Conservation (phyloP, 1,140 invertebrate species). For the Nymphalis io region DNA sequence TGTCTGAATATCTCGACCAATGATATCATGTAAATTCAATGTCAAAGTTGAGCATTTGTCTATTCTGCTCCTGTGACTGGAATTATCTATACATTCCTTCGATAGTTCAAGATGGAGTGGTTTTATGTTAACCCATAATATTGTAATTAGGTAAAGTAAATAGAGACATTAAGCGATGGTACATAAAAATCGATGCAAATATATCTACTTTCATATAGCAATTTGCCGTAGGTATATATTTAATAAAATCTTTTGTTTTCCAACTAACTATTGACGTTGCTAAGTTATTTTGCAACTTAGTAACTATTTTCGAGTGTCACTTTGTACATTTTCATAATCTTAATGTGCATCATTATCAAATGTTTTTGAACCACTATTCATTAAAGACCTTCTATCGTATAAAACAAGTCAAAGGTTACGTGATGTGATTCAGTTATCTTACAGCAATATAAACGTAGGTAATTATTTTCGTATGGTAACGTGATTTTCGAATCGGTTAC, state of each 20-base stretch:
- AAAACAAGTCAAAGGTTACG: conserved; percentile 52
- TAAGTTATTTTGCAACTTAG: conserved; percentile 31
- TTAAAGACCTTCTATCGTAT: conserved; percentile 63
- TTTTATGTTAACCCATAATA: no score
- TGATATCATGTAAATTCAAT: no score
- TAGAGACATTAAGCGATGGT: background rate
- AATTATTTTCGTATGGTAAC: conserved; percentile 61
- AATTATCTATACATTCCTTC: no score
- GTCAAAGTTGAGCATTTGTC: no score
- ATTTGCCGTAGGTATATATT: no score
- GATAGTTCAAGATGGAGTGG: no score
- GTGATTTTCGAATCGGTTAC: conserved; percentile 26
- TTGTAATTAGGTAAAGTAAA: no score
- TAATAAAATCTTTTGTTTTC: no score
- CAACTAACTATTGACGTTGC: background rate
- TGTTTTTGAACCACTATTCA: conserved; percentile 63
- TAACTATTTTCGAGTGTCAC: conserved; percentile 15
- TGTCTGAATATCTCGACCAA: no score
- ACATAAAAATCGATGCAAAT: background rate
- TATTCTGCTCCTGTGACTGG: no score
- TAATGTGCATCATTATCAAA: conserved; percentile 56
- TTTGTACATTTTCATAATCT: conserved; percentile 48
- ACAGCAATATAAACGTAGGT: conserved; percentile 56
- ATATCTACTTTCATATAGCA: no score
- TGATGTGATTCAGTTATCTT: conserved; percentile 52